phyloP scores from a whole-genome alignment of 1,140 invertebrate species.

The Theocolax elegans region DNA sequence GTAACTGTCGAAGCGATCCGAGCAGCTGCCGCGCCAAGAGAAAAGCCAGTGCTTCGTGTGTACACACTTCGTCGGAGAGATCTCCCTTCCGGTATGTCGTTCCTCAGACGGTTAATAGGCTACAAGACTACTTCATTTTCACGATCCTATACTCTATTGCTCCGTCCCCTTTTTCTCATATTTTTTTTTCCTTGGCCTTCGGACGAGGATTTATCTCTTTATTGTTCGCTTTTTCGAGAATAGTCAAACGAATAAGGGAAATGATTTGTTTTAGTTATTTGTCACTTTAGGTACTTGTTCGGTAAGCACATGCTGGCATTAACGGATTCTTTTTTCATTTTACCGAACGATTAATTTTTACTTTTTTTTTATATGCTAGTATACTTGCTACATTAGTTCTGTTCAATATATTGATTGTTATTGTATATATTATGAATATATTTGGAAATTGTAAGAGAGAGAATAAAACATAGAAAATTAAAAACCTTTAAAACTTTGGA shows the following conservation, averaged over 20 bases:
- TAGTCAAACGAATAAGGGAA: constrained; percentile 8
- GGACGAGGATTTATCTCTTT: constrained; percentile 30
- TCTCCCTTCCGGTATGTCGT: constrained; percentile 11
- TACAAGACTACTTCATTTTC: constrained; percentile 49
- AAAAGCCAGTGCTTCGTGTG: not conserved
- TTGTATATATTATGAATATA: no score
- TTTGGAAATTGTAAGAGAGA: no score
- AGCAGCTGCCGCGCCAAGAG: constrained; percentile 16
- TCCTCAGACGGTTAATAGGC: constrained; percentile 34
- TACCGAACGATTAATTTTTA: no score
- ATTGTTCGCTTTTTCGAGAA: constrained; percentile 28
- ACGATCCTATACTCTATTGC: constrained; percentile 4
- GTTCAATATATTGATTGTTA: no score
- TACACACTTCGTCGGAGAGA: not conserved
- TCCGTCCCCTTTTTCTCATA: no score
- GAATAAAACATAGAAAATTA: no score
- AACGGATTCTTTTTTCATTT: no score
- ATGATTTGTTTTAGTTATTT: constrained; percentile 40
- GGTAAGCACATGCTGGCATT: no score
- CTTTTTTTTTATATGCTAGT: no score
- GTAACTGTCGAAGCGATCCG: constrained; percentile 49
- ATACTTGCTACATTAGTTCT: no score
- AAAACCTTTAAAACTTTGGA: no score
- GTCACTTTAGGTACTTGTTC: constrained; percentile 5
- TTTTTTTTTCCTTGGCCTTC: not conserved